Conservation (phyloP, 2,888 invertebrate species). For the Trichacis sp. region DNA sequence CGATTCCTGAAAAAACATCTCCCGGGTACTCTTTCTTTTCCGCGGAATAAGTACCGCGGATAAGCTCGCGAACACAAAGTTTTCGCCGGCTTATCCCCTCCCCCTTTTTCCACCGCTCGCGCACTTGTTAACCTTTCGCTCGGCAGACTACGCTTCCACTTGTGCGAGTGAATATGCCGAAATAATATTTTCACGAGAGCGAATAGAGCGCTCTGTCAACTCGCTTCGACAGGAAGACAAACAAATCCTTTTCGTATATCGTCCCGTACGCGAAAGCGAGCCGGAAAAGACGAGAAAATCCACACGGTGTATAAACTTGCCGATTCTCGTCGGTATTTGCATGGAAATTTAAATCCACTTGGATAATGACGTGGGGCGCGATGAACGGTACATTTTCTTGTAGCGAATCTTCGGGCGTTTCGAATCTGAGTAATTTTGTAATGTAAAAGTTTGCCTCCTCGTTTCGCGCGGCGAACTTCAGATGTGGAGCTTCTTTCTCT, state of each 20-base stretch:
- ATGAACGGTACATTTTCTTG: not conserved
- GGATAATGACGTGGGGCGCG: not conserved
- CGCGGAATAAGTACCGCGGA: slow-evolving; percentile 44
- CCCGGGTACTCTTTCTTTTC: slow-evolving; percentile 40
- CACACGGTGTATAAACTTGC: not conserved
- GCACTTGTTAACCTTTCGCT: slow-evolving; percentile 12
- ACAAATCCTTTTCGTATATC: slow-evolving; percentile 11
- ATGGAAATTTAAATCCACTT: not conserved
- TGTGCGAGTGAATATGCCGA: slow-evolving; percentile 15
- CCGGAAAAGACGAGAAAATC: not conserved
- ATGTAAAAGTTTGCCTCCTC: slow-evolving; percentile 56
- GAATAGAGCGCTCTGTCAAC: slow-evolving; percentile 15
- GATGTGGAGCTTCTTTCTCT: slow-evolving; percentile 41
- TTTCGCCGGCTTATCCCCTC: slow-evolving; percentile 29
- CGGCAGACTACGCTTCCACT: slow-evolving; percentile 13
- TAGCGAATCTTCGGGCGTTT: slow-evolving; percentile 24
- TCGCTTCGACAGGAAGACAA: slow-evolving; percentile 15
- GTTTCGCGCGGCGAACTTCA: slow-evolving; percentile 25
- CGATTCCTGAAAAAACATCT: no score
- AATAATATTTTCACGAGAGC: slow-evolving; percentile 17
- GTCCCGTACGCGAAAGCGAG: not conserved
- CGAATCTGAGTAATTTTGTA: slow-evolving; percentile 53
- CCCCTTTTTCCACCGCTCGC: not conserved
- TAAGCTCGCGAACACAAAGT: slow-evolving; percentile 33
- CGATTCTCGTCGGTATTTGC: not conserved